Evolutionary conservation across 2,888 invertebrate species (phyloP).

Genomic region (Itoplectis maculator): DNA sequence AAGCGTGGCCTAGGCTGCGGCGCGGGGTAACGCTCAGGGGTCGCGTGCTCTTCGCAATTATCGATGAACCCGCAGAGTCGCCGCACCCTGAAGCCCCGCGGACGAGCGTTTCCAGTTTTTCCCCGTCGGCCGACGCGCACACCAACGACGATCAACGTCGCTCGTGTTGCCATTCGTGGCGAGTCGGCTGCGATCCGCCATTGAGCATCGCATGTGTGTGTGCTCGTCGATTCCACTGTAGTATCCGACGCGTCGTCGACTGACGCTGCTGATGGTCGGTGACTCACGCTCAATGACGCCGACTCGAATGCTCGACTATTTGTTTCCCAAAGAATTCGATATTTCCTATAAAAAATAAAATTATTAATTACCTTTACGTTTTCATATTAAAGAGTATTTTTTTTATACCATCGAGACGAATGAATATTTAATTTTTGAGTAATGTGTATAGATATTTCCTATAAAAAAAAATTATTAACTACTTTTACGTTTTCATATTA

Average conservation of each 20-base stretch:
- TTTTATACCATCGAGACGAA: too few relatives aligned
- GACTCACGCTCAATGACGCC: slow-evolving; percentile 54
- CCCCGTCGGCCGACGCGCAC: slow-evolving; percentile 7
- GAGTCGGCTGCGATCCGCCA: slow-evolving; percentile 37
- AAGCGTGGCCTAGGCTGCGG: background rate
- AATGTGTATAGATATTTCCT: too few relatives aligned
- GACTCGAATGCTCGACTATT: slow-evolving; percentile 28
- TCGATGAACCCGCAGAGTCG: slow-evolving; percentile 67
- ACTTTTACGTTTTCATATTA: too few relatives aligned
- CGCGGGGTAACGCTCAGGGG: slow-evolving; percentile 6
- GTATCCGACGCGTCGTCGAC: slow-evolving; percentile 12
- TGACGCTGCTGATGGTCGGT: slow-evolving; percentile 36
- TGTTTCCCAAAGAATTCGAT: slow-evolving; percentile 18
- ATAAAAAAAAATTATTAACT: too few relatives aligned
- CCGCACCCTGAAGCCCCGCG: slow-evolving; percentile 55
- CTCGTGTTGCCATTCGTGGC: slow-evolving; percentile 42
- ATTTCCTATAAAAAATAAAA: background rate
- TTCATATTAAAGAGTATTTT: background rate
- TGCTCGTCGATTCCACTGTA: slow-evolving; percentile 45
- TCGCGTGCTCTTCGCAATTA: slow-evolving; percentile 70
- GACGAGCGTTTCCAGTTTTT: slow-evolving; percentile 56
- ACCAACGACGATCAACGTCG: background rate
- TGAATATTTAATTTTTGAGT: too few relatives aligned
- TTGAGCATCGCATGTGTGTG: slow-evolving; percentile 64
- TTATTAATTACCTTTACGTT: slow-evolving; percentile 11